phyloP scores from a whole-genome alignment of 2,888 invertebrate species.

The Catocala nupta region DNA sequence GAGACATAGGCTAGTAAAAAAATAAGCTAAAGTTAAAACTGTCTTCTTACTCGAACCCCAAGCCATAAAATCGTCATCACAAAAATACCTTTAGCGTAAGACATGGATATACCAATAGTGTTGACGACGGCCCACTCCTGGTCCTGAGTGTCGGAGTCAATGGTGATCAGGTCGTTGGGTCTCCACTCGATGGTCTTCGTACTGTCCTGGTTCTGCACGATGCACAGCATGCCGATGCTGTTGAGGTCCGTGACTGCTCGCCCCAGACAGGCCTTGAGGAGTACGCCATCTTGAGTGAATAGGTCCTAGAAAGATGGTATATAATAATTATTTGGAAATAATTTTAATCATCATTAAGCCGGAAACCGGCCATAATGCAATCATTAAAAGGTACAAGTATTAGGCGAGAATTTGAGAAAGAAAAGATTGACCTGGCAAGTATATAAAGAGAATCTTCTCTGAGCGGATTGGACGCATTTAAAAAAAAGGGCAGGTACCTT shows the following conservation, averaged over 20 bases:
- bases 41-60: conserved; percentile 8
- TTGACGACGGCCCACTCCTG: conserved; percentile 95
- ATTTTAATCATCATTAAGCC: no score
- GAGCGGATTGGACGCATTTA: no score
- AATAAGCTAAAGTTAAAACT: background rate
- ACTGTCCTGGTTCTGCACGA: conserved; percentile 88
- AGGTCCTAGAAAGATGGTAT: conserved; percentile 86
- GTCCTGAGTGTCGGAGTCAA: conserved; percentile 92
- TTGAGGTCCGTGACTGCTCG: conserved; percentile 88
- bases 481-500: no score
- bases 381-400: no score
- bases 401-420: no score
- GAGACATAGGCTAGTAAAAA: background rate
- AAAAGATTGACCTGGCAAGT: no score
- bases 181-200: conserved; percentile 94
- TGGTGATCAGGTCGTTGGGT: conserved; percentile 92
- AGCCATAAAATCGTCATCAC: conserved; percentile 22
- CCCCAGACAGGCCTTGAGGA: conserved; percentile 89
- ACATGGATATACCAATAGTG: conserved; percentile 85
- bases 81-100: conserved; percentile 42
- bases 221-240: conserved; percentile 90
- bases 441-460: no score
- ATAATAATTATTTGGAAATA: background rate
- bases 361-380: no score
- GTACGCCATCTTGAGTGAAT: conserved; percentile 93